Conservation (phyloP, 2,113 vertebrate genomes). For the Haemorhous mexicanus region DNA sequence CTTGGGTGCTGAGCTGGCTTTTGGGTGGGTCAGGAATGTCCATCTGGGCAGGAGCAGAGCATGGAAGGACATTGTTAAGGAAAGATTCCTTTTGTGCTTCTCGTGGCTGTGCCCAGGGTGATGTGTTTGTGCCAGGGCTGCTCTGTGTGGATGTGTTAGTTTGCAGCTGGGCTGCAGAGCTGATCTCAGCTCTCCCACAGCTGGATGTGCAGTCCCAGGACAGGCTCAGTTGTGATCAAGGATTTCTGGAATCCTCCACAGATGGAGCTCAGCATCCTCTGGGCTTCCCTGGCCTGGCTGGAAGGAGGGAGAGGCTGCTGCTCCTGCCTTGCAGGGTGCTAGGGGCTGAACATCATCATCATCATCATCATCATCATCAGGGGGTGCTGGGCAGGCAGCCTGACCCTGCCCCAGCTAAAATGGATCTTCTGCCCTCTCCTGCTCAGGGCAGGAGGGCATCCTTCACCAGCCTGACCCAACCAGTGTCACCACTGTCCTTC, state of each 20-base stretch:
- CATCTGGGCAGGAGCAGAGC: not conserved
- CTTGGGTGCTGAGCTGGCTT: fast-evolving
- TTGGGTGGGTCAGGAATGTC: not conserved
- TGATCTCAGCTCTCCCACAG: not conserved
- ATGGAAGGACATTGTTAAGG: fast-evolving
- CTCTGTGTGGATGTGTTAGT: not conserved
- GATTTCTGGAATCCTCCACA: not conserved
- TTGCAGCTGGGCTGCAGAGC: not conserved
- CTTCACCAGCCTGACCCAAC: fast-evolving
- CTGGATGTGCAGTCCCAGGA: not conserved
- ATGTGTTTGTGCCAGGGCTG: not conserved
- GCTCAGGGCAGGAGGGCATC: not conserved
- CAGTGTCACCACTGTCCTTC: not conserved
- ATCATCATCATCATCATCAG: too few relatives aligned
- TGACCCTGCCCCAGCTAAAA: not conserved
- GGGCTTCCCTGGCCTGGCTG: not conserved
- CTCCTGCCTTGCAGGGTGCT: not conserved
- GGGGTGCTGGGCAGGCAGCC: not conserved
- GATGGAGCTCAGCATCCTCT: not conserved
- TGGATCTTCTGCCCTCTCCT: not conserved
- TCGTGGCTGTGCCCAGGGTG: fast-evolving
- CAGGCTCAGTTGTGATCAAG: not conserved
- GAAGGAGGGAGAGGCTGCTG: not conserved
- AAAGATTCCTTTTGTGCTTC: not conserved
- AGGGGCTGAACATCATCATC: too few relatives aligned